These are phyloP conservation scores for Parauchenoglanis punctatus DNA, from an alignment of 2,797 vertebrate species.

Conservation along the genomic window DNA sequence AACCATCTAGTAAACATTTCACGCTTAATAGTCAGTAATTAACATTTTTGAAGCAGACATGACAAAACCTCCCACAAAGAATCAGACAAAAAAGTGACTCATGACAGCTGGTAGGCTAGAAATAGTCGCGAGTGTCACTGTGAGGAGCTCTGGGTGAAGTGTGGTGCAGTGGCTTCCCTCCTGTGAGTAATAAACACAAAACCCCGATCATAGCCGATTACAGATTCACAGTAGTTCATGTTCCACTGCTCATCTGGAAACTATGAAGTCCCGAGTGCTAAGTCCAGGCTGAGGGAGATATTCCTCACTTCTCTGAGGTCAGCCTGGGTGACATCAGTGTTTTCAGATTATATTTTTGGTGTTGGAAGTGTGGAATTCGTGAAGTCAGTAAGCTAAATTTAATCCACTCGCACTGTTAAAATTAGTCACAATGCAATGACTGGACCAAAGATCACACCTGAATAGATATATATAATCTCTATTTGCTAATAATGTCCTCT, in stretches of 20 bases:
- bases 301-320: slow-evolving; percentile 24
- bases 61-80: slow-evolving; percentile 14
- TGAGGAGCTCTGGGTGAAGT: neutral
- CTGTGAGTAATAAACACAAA: slow-evolving; percentile 25
- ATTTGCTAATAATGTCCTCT: neutral
- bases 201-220: neutral
- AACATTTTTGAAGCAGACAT: slow-evolving; percentile 30
- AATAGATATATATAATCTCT: neutral
- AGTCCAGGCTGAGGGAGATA: slow-evolving; percentile 17
- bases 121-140: slow-evolving; percentile 16
- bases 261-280: slow-evolving; percentile 6
- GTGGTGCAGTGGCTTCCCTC: neutral
- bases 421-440: neutral
- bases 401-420: slow-evolving; percentile 1
- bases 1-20: slow-evolving; percentile 13
- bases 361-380: slow-evolving; percentile 14
- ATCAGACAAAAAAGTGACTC: slow-evolving; percentile 22
- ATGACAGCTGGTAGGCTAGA: neutral
- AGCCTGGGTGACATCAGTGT: slow-evolving; percentile 38
- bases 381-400: slow-evolving; percentile 2
- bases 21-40: slow-evolving; percentile 20
- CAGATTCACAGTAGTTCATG: slow-evolving; percentile 24
- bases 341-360: slow-evolving; percentile 18
- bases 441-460: neutral
- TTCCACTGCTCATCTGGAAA: slow-evolving; percentile 45